Evolutionary conservation across 2,888 invertebrate species (phyloP), one percentile per base, ranked within the genome.

Genomic region (Spilarctia lutea): DNA sequence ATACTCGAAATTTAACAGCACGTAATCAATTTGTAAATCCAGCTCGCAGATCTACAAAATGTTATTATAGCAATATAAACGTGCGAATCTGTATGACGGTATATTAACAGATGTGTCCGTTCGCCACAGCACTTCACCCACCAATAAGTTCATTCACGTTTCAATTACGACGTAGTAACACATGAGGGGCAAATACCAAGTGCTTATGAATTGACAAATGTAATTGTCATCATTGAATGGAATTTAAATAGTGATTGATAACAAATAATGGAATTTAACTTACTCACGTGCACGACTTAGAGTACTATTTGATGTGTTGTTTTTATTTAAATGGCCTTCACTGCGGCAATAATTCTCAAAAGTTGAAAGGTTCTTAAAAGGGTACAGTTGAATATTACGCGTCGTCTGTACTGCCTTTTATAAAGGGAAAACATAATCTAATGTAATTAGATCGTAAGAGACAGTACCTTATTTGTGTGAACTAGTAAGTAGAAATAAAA

Each of bases 181-280:
- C 35, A 65, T 7, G 63, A 63, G 63, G 27, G 65, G 35, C 33
- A 65, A 20, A 24, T 35, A 33, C 30, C 18, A 20, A 65, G 20
- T 65, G 18, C 35, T 65, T 65, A 35, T 35, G 11, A 35, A 20
- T 35, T 3, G 35, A 42, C 65, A 48, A 27, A 66, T 66, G n/a
- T 72, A n/a, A 72, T 72, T 72, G 66, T 33, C 66, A 66, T 39
- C 33, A 66, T 52, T 56, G n/a, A 35, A 39, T 73, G 73, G 18
- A 48, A 69, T n/a, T 72, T n/a, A 52, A 71, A 48, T 70, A 56
- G 33, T 66, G 20, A 69, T 63, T 81, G 60, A 77, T 79, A 75
- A 24, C n/a, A 72, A 81, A 75, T 73, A 75, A 82, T 80, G 75
- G 65, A 60, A 73, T 76, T 77, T 79, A 73, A 78, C 79, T 68